These are phyloP conservation scores for Myotis lucifugus DNA, from an alignment of 2,113 vertebrate genomes.

Conservation along the genomic window DNA sequence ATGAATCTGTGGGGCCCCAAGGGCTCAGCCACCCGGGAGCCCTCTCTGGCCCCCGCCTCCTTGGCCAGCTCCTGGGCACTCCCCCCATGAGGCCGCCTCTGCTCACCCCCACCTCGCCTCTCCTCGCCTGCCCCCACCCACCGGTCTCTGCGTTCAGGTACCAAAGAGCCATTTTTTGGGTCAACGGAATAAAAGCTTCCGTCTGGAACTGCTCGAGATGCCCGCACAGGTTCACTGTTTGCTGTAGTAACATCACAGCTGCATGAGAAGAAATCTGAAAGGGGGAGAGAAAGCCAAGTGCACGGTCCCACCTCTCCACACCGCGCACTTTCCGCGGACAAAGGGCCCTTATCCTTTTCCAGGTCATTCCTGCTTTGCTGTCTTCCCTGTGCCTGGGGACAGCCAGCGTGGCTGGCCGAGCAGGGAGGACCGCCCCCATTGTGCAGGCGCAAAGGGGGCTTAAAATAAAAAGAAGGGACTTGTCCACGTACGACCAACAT, in stretches of 20 bases:
- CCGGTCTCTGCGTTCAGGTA: too few relatives aligned
- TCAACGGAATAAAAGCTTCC: not conserved
- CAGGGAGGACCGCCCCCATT: not conserved
- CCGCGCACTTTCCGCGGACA: rapidly evolving
- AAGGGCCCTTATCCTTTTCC: not conserved
- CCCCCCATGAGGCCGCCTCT: not conserved
- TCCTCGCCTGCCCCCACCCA: not conserved
- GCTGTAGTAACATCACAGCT: not conserved
- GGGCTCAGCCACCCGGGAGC: not conserved
- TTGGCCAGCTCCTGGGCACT: not conserved
- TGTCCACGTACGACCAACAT: not conserved
- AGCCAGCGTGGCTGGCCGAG: not conserved
- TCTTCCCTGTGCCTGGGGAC: not conserved
- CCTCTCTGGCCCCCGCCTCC: not conserved
- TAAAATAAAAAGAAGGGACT: not conserved
- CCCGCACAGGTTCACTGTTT: not conserved
- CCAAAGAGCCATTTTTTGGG: not conserved
- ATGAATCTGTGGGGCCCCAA: not conserved
- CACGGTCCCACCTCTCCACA: rapidly evolving
- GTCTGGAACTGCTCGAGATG: not conserved
- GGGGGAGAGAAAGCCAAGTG: not conserved
- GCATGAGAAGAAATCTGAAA: not conserved
- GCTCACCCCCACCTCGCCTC: not conserved
- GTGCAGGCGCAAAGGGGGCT: not conserved
- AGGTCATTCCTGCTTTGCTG: not conserved